These are phyloP conservation scores for Bombus pyrosoma DNA, from an alignment of 1,140 invertebrate genomes.

Conservation along the genomic window DNA sequence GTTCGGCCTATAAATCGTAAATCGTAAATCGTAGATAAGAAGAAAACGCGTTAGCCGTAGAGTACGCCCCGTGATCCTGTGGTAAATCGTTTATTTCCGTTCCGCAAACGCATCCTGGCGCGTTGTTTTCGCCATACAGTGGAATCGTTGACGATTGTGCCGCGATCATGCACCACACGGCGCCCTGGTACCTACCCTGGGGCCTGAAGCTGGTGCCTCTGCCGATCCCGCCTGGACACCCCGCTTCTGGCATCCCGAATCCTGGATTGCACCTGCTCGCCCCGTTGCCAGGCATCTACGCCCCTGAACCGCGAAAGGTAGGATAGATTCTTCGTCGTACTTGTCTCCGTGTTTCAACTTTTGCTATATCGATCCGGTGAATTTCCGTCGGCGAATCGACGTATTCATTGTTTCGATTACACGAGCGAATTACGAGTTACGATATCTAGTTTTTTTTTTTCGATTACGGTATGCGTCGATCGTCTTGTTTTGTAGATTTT, in stretches of 20 bases:
- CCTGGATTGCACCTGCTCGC: constrained; percentile 78
- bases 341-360: neutral
- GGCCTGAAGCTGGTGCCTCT: constrained; percentile 80
- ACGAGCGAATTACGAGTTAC: neutral
- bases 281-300: constrained; percentile 80
- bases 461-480: neutral
- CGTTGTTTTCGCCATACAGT: constrained; percentile 44
- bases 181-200: constrained; percentile 81
- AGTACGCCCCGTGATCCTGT: neutral
- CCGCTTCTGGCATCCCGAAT: constrained; percentile 80
- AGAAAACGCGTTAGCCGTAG: neutral
- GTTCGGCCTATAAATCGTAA: neutral
- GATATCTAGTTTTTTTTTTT: neutral
- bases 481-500: too few species aligned
- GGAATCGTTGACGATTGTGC: constrained; percentile 48
- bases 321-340: constrained; percentile 18
- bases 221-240: constrained; percentile 80
- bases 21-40: neutral
- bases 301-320: constrained; percentile 81
- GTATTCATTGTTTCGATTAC: neutral
- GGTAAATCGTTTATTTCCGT: neutral
- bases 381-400: constrained; percentile 8
- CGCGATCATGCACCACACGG: constrained; percentile 80
- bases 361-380: neutral
- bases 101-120: constrained; percentile 37